phyloP scores from a whole-genome alignment of 2,888 invertebrate species.

The Chloromyia formosa region DNA sequence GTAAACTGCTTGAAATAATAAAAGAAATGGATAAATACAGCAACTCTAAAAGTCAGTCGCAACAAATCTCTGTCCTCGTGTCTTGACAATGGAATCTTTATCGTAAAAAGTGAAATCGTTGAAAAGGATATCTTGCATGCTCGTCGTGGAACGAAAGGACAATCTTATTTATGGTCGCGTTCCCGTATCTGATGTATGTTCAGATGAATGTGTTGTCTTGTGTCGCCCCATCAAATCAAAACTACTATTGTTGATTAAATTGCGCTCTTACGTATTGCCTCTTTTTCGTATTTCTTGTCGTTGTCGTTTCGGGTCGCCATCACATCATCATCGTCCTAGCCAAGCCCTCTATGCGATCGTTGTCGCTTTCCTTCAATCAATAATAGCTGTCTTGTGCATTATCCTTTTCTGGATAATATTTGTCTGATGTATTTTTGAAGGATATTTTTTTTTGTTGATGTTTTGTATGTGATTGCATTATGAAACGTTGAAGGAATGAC shows the following conservation, averaged over 20 bases:
- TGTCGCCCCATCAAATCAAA: constrained; percentile 24
- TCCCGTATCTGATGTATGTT: neutral
- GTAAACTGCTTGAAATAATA: neutral
- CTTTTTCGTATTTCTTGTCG: neutral
- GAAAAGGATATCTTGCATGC: constrained; percentile 12
- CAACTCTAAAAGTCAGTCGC: neutral
- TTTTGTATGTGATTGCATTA: too few species aligned
- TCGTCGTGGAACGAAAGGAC: constrained; percentile 5
- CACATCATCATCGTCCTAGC: too few species aligned
- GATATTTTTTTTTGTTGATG: neutral
- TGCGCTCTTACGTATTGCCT: constrained; percentile 1
- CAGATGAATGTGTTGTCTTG: constrained; percentile 11
- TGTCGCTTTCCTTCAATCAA: neutral
- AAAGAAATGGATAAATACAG: neutral
- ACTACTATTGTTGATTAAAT: constrained; percentile 34
- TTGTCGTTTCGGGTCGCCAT: neutral
- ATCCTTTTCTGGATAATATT: constrained; percentile 1
- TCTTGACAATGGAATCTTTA: neutral
- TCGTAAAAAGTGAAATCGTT: constrained; percentile 25
- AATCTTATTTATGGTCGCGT: neutral
- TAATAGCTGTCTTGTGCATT: neutral
- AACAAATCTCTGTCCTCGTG: neutral
- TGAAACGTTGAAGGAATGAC: too few species aligned
- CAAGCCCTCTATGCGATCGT: neutral
- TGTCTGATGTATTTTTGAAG: constrained; percentile 5